These are phyloP conservation scores for Sphaeridia pumilis DNA, from an alignment of 2,888 invertebrate genomes.

Conservation along the genomic window DNA sequence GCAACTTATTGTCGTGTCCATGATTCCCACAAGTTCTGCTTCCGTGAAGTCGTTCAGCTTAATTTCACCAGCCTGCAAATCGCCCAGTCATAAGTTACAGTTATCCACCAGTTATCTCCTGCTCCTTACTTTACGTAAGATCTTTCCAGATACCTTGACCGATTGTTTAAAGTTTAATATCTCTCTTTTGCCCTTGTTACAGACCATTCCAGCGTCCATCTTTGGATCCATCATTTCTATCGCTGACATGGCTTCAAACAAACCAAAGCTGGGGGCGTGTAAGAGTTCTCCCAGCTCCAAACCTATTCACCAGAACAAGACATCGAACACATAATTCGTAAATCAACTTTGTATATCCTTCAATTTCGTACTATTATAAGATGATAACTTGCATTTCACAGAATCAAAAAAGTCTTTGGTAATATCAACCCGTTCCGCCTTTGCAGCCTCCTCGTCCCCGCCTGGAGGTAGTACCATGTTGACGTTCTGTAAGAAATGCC, in stretches of 20 bases:
- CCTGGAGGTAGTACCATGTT: too few relatives aligned
- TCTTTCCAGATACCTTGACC: slow-evolving; percentile 50
- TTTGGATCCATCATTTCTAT: slow-evolving; percentile 99
- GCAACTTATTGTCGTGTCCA: slow-evolving; percentile 86
- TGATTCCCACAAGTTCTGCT: slow-evolving; percentile 76
- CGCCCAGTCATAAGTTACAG: neutral
- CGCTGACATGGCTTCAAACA: slow-evolving; percentile 98
- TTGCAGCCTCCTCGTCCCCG: too few relatives aligned
- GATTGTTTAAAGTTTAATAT: slow-evolving; percentile 72
- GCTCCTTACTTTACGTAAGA: neutral
- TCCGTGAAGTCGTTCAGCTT: slow-evolving; percentile 64
- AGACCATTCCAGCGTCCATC: slow-evolving; percentile 98
- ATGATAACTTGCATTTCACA: slow-evolving; percentile 5
- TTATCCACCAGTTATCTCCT: neutral
- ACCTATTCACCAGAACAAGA: slow-evolving; percentile 44
- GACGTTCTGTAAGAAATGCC: too few relatives aligned
- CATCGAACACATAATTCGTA: neutral
- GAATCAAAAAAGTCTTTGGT: slow-evolving; percentile 10
- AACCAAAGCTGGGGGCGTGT: slow-evolving; percentile 78
- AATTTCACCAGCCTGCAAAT: slow-evolving; percentile 43
- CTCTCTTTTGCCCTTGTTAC: slow-evolving; percentile 66
- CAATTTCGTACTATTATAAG: neutral
- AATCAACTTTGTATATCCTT: neutral
- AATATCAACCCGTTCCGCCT: too few relatives aligned
- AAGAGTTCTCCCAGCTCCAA: slow-evolving; percentile 78